Percentiles rank a stretch among this genome's conserved stretches.
Evolutionary conservation across 2,113 vertebrate species (phyloP).

Genomic region (Collichthys lucidus): DNA sequence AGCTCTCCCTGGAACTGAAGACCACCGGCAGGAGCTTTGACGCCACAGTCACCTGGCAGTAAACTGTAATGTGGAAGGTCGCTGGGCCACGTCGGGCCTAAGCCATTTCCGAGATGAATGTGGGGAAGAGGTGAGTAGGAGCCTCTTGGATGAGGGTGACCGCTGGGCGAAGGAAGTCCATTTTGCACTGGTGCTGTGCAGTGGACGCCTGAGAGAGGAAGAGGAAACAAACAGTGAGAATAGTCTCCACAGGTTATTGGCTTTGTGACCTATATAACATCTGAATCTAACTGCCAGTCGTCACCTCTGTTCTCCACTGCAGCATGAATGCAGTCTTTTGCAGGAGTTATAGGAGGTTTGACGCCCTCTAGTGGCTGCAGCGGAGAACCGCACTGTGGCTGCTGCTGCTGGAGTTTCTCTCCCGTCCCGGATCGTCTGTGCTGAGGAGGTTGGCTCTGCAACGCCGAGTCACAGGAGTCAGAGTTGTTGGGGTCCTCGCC

Average conservation of each 20-base stretch:
- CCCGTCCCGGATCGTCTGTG: constrained; percentile 52
- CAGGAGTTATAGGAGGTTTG: constrained; percentile 11
- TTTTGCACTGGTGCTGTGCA: constrained; percentile 74
- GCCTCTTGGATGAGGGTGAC: constrained; percentile 55
- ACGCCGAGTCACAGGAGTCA: constrained; percentile 86
- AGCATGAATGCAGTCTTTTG: constrained; percentile 60
- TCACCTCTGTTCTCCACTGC: constrained; percentile 77
- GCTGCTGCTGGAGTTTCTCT: constrained; percentile 50
- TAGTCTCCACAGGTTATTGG: background rate
- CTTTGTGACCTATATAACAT: constrained; percentile 1
- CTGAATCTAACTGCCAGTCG: background rate
- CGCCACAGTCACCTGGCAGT: constrained; percentile 40
- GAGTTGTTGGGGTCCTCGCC: constrained; percentile 85
- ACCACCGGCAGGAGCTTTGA: constrained; percentile 47
- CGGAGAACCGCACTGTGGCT: constrained; percentile 69
- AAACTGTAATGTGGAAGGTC: constrained; percentile 70
- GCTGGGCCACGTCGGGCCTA: constrained; percentile 66
- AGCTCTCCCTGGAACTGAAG: constrained; percentile 58
- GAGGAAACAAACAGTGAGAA: constrained; percentile 1
- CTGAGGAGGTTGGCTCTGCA: constrained; percentile 75
- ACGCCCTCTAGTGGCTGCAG: constrained; percentile 74
- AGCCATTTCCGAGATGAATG: constrained; percentile 74
- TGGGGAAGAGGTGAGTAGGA: constrained; percentile 77
- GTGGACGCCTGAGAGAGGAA: constrained; percentile 71
- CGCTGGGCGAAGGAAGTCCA: constrained; percentile 54